Evolutionary conservation across 2,888 invertebrate species (phyloP), one percentile per base, ranked within the genome.

Genomic region (Suillia variegata): DNA sequence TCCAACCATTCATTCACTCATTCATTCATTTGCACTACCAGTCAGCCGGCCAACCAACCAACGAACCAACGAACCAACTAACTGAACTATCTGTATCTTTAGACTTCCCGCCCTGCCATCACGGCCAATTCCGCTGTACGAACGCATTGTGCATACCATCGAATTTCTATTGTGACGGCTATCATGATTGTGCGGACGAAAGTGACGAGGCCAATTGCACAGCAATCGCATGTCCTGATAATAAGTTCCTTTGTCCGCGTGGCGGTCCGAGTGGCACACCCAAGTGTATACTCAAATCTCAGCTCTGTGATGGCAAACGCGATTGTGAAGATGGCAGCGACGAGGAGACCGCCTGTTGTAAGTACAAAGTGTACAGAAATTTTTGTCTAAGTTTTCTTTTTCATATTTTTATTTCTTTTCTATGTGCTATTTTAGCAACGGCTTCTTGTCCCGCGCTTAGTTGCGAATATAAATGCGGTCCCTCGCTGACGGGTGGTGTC

Each of bases 251-350:
- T 59, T 97, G 97, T 74, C 92, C 92, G 0, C 88, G 88, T 63
- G 91, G 93, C 13, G 88, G 87, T 4, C 83, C 87, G 1, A 88
- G 87, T 22, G 89, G 89, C 20, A 85, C 87, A 13, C 92, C 93
- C 64, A 91, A 93, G 78, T 98, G 97, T 79, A 96, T 97, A 62
- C 89, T 92, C 54, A 88, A 92, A 70, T 87, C 90, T 18, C 92
- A 93, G 80, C 86, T 97, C 17, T 98, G 97, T 80, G 94, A 98
- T 77, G 93, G 93, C 0, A 92, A 93, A 77, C 85, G 87, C 63
- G 97, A 98, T 80, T 97, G 97, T 75, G 91, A 91, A 63, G 96
- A 97, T 80, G 90, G 91, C 48, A 91, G 93, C 54, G 97, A 98
- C 78, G 96, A 96, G 79, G 91, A 91, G 74, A 85, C 87, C 6